Percentiles rank a stretch among this genome's conserved stretches.
Evolutionary conservation across 2,888 invertebrate genomes (phyloP).

Genomic region (Dolichopus griseipennis): DNA sequence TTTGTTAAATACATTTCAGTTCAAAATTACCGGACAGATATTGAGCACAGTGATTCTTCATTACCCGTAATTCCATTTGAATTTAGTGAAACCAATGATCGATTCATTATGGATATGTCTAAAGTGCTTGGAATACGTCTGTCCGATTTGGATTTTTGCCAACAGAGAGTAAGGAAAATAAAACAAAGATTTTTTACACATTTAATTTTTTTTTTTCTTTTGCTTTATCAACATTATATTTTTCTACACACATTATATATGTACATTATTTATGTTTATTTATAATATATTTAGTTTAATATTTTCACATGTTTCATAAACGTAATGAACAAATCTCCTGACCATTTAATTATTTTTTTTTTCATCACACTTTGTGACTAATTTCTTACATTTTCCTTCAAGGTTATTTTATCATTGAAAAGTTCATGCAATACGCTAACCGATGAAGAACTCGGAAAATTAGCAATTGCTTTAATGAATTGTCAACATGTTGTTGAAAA

Average conservation of each 20-base stretch:
- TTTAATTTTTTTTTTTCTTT: too few species aligned
- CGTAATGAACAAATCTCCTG: too few species aligned
- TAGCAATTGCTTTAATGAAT: slow-evolving; percentile 58
- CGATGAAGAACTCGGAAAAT: slow-evolving; percentile 57
- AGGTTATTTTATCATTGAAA: slow-evolving; percentile 54
- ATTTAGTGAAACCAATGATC: slow-evolving; percentile 50
- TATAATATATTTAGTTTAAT: background rate
- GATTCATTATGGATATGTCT: slow-evolving; percentile 54
- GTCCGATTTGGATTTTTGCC: slow-evolving; percentile 53
- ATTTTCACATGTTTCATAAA: background rate
- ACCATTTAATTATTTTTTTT: too few species aligned
- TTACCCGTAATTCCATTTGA: slow-evolving; percentile 45
- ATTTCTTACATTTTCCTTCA: slow-evolving; percentile 19
- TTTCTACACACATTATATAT: background rate
- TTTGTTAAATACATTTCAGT: slow-evolving; percentile 8
- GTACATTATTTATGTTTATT: too few species aligned
- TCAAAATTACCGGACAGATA: slow-evolving; percentile 8
- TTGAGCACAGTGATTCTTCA: slow-evolving; percentile 2
- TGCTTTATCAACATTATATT: background rate
- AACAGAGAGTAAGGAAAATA: slow-evolving; percentile 47
- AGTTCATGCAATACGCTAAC: slow-evolving; percentile 49
- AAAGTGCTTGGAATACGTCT: slow-evolving; percentile 49
- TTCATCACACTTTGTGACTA: too few species aligned
- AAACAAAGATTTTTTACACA: background rate
- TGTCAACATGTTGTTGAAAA: slow-evolving; percentile 58